phyloP scores from a whole-genome alignment of 2,113 vertebrate species.

The Erythrocebus patas region DNA sequence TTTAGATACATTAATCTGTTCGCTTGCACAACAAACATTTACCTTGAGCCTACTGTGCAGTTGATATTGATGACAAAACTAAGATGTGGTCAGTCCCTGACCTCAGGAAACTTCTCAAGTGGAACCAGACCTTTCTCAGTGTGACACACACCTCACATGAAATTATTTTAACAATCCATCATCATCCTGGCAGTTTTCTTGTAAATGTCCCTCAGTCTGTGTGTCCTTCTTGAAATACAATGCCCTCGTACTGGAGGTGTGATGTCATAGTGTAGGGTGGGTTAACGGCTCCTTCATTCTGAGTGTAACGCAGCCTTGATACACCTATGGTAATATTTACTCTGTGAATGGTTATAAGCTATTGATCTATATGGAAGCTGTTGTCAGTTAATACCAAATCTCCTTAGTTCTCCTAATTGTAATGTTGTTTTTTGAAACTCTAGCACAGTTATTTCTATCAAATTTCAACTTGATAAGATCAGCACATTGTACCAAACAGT shows the following conservation, averaged over 20 bases:
- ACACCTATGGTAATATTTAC: neutral
- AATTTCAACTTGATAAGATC: neutral
- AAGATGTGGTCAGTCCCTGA: neutral
- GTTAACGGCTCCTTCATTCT: neutral
- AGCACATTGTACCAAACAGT: neutral
- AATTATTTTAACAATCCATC: neutral
- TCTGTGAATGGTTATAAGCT: rapidly evolving
- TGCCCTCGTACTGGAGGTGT: rapidly evolving
- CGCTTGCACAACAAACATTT: neutral
- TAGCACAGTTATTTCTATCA: neutral
- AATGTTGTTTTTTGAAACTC: neutral
- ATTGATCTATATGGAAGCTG: neutral
- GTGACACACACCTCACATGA: neutral
- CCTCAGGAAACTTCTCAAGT: neutral
- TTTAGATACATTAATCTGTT: neutral
- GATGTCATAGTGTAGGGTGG: rapidly evolving
- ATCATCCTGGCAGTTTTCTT: neutral
- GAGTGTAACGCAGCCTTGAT: rapidly evolving
- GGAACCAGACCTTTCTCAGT: neutral
- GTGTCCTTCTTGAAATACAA: neutral
- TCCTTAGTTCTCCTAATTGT: neutral
- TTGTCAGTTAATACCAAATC: neutral
- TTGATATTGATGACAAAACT: neutral
- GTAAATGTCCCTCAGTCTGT: neutral
- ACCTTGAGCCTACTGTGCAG: neutral